A percentile compares a stretch with the other conserved stretches of the same genome.
Conservation (phyloP, 2,113 vertebrate species). For the Oostethus manadensis region DNA sequence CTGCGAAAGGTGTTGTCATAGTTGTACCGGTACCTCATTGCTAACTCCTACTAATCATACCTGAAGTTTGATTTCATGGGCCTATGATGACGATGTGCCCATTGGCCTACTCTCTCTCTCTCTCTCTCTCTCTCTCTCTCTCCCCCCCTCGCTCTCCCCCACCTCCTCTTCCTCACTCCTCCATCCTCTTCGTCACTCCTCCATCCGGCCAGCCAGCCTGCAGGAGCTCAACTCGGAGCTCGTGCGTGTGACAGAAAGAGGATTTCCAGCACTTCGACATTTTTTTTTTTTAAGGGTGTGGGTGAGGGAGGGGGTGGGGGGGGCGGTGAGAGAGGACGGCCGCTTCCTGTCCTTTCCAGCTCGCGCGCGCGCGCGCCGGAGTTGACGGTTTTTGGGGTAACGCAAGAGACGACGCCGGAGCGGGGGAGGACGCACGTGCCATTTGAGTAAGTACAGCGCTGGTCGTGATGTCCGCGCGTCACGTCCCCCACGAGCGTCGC, state of each 20-base stretch:
- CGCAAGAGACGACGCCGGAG: constrained; percentile 57
- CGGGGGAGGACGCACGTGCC: constrained; percentile 40
- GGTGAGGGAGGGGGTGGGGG: too few relatives aligned
- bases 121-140: constrained; percentile 63
- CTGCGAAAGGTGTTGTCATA: too few relatives aligned
- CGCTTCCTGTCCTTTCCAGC: constrained; percentile 14
- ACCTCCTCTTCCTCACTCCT: constrained; percentile 4
- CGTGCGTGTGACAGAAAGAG: constrained; percentile 35
- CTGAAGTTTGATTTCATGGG: too few relatives aligned
- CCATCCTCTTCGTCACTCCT: constrained; percentile 76
- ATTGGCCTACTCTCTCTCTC: constrained; percentile 64
- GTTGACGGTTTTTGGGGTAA: constrained; percentile 42
- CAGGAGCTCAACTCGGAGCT: constrained; percentile 55
- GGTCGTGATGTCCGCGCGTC: neutral
- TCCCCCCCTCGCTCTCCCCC: neutral
- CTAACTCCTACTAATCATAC: too few relatives aligned
- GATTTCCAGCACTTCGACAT: constrained; percentile 41
- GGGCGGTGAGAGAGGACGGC: neutral
- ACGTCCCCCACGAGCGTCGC: too few relatives aligned
- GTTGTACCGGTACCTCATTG: too few relatives aligned
- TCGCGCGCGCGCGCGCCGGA: constrained; percentile 38
- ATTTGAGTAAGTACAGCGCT: constrained; percentile 49
- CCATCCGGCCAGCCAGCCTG: constrained; percentile 79
- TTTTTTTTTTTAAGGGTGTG: too few relatives aligned
- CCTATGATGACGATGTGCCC: too few relatives aligned